Evolutionary conservation across 2,797 vertebrate species (phyloP).

Genomic region (Prionace glauca): DNA sequence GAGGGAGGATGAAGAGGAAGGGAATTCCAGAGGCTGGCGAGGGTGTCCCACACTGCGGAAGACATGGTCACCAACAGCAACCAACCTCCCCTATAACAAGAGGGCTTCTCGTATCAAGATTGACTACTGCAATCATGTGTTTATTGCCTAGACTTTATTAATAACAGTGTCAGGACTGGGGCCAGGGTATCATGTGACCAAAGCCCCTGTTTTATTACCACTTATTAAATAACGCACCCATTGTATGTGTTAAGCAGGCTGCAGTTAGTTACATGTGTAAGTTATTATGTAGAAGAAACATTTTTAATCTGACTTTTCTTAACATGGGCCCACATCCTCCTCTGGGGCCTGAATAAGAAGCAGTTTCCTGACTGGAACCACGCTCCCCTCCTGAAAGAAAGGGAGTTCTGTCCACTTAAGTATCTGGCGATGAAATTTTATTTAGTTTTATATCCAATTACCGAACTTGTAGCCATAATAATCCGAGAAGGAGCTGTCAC

Average conservation of each 20-base stretch:
- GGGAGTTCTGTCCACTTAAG: neutral
- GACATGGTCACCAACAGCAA: neutral
- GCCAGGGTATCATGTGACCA: neutral
- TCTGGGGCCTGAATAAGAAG: neutral
- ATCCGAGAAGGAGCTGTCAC: slow-evolving; percentile 5
- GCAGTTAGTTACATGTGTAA: neutral
- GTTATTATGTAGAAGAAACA: neutral
- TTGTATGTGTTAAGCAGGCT: neutral
- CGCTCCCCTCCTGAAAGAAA: neutral
- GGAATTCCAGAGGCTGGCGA: neutral
- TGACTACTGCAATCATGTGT: neutral
- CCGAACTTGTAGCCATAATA: slow-evolving; percentile 19
- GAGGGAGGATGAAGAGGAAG: neutral
- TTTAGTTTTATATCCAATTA: slow-evolving; percentile 27
- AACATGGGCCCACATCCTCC: slow-evolving; percentile 16
- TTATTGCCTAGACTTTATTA: neutral
- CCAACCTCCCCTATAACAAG: neutral
- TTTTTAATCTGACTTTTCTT: neutral
- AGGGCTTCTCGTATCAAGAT: neutral
- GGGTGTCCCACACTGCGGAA: neutral
- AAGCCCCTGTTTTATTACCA: neutral
- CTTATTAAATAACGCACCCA: neutral
- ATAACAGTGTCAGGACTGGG: neutral
- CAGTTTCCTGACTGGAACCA: slow-evolving; percentile 1
- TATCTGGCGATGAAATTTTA: slow-evolving; percentile 4